Base-by-base conservation (phyloP, 2,113 vertebrate genomes). In the Vulpes vulpes region DNA sequence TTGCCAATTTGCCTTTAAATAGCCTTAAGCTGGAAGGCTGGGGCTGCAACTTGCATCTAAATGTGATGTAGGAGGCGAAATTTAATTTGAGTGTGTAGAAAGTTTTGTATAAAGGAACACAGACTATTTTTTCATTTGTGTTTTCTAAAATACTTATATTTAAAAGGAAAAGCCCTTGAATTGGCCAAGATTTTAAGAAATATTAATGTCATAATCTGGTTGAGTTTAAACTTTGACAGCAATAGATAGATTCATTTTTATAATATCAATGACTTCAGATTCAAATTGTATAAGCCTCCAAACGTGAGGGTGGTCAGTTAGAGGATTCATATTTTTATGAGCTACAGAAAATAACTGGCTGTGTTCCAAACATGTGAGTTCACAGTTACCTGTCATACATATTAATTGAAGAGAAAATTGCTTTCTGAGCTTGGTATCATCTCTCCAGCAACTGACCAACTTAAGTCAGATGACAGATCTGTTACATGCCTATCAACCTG, bases 1-100 rank as follows among this genome's bases (percentile, higher is more conserved):
- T 99, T 98, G 96, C 98, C 98, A 97, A 98, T 99, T 98, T 99
- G 97, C 95, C 98, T 98, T 98, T 98, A 98, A 98, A 98, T 98
- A 98, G 96, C 97, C 97, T 97, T 97, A 97, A 97, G 97, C 91
- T 92, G 98, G 94, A 96, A 96, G 96, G 95, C 96, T 96, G 88
- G 98, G 95, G 92, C 98, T 97, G 97, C n/a, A 98, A 91, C 98
- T 97, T 98, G 97, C 98, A 97, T 97, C 59, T 97, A 97, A 99
- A 84, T 97, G 97, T 96, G 93, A 97, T 97, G 92, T 88, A 93
- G 97, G 94, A 96, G 96, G 97, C 93, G 98, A 94, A 98, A 96
- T 97, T 98, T 96, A 97, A 98, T 98, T 98, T 97, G 86, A 93
- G 32, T 95, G 16, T 82, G 30, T 76, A 80, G 76, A 95, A 88